Percentiles rank a stretch among this genome's conserved stretches.
Evolutionary conservation across 2,113 vertebrate genomes (phyloP).

Genomic region (Bettongia penicillata): DNA sequence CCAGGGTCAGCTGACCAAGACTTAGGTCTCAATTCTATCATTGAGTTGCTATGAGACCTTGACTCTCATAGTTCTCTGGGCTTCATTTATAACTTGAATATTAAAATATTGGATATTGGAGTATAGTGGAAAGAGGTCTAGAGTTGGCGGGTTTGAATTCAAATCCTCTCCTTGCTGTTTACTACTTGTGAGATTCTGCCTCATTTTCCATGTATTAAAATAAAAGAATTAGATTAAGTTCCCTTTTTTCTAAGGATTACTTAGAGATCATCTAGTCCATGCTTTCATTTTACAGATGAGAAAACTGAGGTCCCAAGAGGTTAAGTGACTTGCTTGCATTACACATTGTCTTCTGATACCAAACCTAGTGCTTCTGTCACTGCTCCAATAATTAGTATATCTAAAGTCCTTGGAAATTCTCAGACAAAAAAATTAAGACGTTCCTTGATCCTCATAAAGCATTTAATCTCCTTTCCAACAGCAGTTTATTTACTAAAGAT

Average conservation of each 20-base stretch:
- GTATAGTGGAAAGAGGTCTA: background rate
- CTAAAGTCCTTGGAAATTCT: background rate
- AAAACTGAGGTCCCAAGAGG: background rate
- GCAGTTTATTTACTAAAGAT: constrained; percentile 32
- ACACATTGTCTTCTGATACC: background rate
- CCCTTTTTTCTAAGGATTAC: background rate
- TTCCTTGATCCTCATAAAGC: constrained; percentile 37
- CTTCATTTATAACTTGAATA: constrained; percentile 16
- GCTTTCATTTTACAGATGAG: background rate
- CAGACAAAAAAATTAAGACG: background rate
- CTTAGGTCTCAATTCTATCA: background rate
- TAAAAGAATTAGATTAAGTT: background rate
- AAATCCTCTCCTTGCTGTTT: background rate
- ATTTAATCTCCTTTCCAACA: constrained; percentile 49
- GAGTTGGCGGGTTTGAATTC: background rate
- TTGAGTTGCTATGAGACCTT: background rate
- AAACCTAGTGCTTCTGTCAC: background rate
- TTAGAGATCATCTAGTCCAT: background rate
- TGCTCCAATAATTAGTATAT: background rate
- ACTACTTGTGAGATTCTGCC: background rate
- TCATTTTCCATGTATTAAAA: background rate
- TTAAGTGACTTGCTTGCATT: background rate
- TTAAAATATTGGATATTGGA: constrained; percentile 18
- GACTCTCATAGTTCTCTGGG: background rate
- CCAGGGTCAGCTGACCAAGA: background rate